Conservation (phyloP, 1,140 invertebrate species). For the Drosophila nasuta region DNA sequence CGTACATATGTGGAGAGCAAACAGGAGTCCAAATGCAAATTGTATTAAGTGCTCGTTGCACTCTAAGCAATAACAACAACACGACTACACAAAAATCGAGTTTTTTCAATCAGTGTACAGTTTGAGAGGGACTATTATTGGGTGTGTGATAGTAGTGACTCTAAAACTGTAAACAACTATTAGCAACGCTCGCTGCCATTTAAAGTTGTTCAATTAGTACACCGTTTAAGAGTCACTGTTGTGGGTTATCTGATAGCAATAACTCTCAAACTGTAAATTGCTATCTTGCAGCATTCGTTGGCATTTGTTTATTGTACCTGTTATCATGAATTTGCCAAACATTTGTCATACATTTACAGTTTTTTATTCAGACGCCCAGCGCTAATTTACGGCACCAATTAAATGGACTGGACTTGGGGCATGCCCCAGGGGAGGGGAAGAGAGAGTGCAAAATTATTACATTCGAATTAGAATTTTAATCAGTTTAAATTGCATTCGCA, state of each 20-base stretch:
- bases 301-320: conserved; percentile 16
- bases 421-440: background rate
- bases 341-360: background rate
- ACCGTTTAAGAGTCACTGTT: too few relatives aligned
- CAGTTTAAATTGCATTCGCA: conserved; percentile 31
- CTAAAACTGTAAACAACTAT: too few relatives aligned
- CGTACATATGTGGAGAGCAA: conserved; percentile 32
- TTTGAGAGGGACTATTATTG: background rate
- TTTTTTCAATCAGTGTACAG: conserved; percentile 7
- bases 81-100: background rate
- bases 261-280: too few relatives aligned
- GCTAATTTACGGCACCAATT: conserved; percentile 9
- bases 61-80: conserved; percentile 8
- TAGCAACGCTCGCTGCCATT: too few relatives aligned
- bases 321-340: conserved; percentile 15
- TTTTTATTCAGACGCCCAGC: conserved; percentile 5
- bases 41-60: conserved; percentile 64
- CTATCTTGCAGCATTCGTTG: background rate
- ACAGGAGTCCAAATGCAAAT: conserved; percentile 61
- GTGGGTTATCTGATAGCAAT: too few relatives aligned
- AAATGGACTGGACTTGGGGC: background rate
- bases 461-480: conserved; percentile 60
- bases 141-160: background rate
- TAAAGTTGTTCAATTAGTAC: too few relatives aligned
- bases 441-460: conserved; percentile 29